Evolutionary conservation across 1,140 invertebrate genomes (phyloP).

Genomic region (Drosophila miranda): DNA sequence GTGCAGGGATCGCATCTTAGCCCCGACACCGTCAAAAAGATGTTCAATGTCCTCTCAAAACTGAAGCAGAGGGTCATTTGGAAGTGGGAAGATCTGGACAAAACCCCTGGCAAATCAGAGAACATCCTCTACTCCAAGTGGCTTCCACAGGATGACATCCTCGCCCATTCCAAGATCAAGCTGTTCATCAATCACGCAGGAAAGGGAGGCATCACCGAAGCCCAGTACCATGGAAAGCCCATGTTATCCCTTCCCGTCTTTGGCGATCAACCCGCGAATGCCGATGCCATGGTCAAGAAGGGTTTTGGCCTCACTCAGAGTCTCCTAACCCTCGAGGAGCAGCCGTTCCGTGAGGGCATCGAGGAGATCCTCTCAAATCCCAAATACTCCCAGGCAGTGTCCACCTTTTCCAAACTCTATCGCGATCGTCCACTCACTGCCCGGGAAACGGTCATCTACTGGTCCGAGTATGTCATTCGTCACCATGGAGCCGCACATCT

Average conservation of each 20-base stretch:
- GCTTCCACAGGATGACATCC: conserved; percentile 88
- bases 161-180: conserved; percentile 86
- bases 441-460: conserved; percentile 44
- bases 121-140: conserved; percentile 87
- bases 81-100: conserved; percentile 84
- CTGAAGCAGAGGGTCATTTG: conserved; percentile 84
- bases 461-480: conserved; percentile 68
- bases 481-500: conserved; percentile 82
- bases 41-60: conserved; percentile 83
- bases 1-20: conserved; percentile 79
- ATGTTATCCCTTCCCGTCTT: conserved; percentile 87
- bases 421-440: conserved; percentile 57
- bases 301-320: conserved; percentile 82
- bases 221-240: conserved; percentile 87
- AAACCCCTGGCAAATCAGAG: conserved; percentile 83
- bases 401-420: conserved; percentile 41
- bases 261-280: conserved; percentile 85
- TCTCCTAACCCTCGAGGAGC: conserved; percentile 69
- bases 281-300: conserved; percentile 79
- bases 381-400: conserved; percentile 30
- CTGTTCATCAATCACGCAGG: conserved; percentile 89
- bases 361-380: conserved; percentile 47
- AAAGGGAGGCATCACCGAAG: conserved; percentile 86
- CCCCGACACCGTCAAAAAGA: conserved; percentile 65
- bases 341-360: conserved; percentile 49